Percentiles rank a stretch among this genome's conserved stretches.
Conservation (phyloP, 2,888 invertebrate genomes). For the Idaea aversata region DNA sequence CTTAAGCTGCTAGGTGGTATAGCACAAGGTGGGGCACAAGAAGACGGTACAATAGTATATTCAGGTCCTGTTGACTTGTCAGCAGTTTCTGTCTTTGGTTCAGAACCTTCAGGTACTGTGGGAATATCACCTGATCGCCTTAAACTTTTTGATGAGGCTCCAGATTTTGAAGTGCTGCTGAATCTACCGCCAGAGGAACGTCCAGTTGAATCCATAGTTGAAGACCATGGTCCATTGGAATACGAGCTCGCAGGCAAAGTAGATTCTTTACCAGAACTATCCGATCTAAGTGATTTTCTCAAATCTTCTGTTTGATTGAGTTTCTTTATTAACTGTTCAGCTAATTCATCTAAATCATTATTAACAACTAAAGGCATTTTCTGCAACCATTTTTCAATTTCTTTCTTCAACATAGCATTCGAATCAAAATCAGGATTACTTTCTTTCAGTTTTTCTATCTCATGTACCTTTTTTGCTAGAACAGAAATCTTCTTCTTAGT, state of each 20-base stretch:
- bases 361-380: conserved; percentile 38
- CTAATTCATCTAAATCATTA: conserved; percentile 23
- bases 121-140: background rate
- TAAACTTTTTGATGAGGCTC: background rate
- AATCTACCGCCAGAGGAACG: background rate
- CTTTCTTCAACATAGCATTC: conserved; percentile 32
- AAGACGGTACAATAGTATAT: conserved; percentile 3
- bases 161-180: background rate
- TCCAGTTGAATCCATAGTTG: conserved; percentile 21
- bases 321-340: conserved; percentile 34
- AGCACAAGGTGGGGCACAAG: background rate
- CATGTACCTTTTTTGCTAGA: conserved; percentile 44
- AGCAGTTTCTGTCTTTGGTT: background rate
- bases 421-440: conserved; percentile 20
- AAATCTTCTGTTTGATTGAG: conserved; percentile 35
- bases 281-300: conserved; percentile 29
- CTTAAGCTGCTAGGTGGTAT: conserved; percentile 39
- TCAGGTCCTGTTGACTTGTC: background rate
- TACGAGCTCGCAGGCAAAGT: no score
- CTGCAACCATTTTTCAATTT: conserved; percentile 44
- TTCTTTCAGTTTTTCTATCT: conserved; percentile 43
- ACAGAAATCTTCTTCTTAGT: conserved; percentile 41
- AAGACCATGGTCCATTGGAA: conserved; percentile 6
- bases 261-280: background rate
- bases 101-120: background rate